Evolutionary conservation across 2,113 vertebrate species (phyloP), one percentile per base, ranked within the genome.

Genomic region (Periophthalmus modestus): DNA sequence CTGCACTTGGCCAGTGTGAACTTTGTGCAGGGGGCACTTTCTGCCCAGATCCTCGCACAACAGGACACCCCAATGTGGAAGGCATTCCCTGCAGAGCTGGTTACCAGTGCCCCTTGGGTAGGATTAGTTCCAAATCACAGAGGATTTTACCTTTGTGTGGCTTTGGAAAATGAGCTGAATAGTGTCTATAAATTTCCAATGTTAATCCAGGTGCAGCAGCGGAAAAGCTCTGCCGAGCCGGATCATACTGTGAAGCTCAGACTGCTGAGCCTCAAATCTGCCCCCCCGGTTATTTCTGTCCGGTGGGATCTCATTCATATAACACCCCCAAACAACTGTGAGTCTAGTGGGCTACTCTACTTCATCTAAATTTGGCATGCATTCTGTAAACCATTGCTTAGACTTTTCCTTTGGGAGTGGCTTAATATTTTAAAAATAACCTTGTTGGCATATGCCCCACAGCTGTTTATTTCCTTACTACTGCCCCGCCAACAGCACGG

Each of bases 401-500:
- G 66, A 58, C 39, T 55, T 48, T 47, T 66, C 7, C 73, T 24
- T 28, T 54, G 11, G 0, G 2, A 5, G 12, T 54, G 7, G 46
- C 36, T 33, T 69, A 68, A 69, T 54, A 58, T 19, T 72, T 72
- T 83, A 83, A 84, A 79, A 89, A 85, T 86, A 89, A 82, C 76
- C 57, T 10, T 62, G 55, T 78, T 72, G 19, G 71, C 15, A n/a
- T 55, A 55, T 71, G 77, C 54, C 79, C 72, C 82, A 18, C 92
- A 98, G 97, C 68, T 98, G 97, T 77, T 72, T 72, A 19, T 97
- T 96, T 79, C 97, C 97, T 1, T 91, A 93, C 87, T 96, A 94
- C 84, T 98, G 97, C 79, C 95, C 95, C 19, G 79, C 62, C 1
- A 96, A 95, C 81, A 97, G 95, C 69, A 89, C 91, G 50, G 71